phyloP scores from a whole-genome alignment of 2,888 invertebrate species.

The Myopa testacea region DNA sequence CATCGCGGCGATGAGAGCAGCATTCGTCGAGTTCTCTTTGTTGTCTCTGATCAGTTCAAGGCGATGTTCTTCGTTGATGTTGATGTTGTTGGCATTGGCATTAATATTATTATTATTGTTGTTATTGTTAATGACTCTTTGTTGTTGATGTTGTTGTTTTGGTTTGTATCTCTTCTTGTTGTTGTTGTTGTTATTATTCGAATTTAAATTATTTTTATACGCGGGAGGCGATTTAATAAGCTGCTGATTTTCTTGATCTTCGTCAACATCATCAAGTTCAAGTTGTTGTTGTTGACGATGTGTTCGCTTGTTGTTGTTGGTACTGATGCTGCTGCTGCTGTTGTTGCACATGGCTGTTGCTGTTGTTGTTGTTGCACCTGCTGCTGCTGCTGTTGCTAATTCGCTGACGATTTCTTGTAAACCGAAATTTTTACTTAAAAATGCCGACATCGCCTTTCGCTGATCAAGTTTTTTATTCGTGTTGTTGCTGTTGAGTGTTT shows the following conservation, averaged over 20 bases:
- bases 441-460: slow-evolving; percentile 64
- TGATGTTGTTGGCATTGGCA: slow-evolving; percentile 43
- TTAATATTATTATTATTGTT: slow-evolving; percentile 44
- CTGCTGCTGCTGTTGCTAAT: slow-evolving; percentile 52
- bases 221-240: slow-evolving; percentile 69
- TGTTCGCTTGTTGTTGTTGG: slow-evolving; percentile 52
- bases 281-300: slow-evolving; percentile 40
- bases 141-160: slow-evolving; percentile 45
- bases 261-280: slow-evolving; percentile 49
- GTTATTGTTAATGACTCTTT: slow-evolving; percentile 42
- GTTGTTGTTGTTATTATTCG: slow-evolving; percentile 50
- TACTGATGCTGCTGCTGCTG: slow-evolving; percentile 35
- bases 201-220: slow-evolving; percentile 62
- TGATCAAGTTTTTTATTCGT: slow-evolving; percentile 49
- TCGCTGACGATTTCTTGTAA: slow-evolving; percentile 53
- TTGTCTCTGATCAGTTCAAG: slow-evolving; percentile 53
- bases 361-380: slow-evolving; percentile 53
- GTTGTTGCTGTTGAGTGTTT: slow-evolving; percentile 23
- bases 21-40: slow-evolving; percentile 48
- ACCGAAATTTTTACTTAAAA: slow-evolving; percentile 57
- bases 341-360: slow-evolving; percentile 49
- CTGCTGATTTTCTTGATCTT: slow-evolving; percentile 66
- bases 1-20: slow-evolving; percentile 64
- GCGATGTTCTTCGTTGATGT: slow-evolving; percentile 55
- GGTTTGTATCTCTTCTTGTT: slow-evolving; percentile 31